Evolutionary conservation across 2,113 vertebrate genomes (phyloP).

Genomic region (Genyomyrus donnyi): DNA sequence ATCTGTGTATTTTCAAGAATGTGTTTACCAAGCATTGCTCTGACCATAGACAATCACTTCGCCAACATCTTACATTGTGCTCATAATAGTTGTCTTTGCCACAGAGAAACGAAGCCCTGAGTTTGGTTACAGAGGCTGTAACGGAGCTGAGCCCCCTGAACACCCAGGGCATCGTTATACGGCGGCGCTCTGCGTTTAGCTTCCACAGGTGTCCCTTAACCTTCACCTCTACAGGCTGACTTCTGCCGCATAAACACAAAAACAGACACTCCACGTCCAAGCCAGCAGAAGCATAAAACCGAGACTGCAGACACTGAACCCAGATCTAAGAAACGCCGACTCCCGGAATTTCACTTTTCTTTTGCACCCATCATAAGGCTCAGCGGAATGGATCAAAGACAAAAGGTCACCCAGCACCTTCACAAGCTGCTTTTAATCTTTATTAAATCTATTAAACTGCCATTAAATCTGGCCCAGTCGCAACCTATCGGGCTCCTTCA

Average conservation of each 20-base stretch:
- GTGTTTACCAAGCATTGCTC: neutral
- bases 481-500: neutral
- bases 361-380: neutral
- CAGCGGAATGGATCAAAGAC: neutral
- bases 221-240: neutral
- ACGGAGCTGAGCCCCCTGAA: neutral
- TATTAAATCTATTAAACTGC: conserved; percentile 1
- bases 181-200: neutral
- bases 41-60: neutral
- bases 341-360: neutral
- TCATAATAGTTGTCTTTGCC: neutral
- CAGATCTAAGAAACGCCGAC: neutral
- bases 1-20: neutral
- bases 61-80: neutral
- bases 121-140: neutral
- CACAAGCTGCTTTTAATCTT: neutral
- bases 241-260: neutral
- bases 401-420: neutral
- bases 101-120: neutral
- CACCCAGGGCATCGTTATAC: neutral
- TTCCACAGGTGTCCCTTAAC: neutral
- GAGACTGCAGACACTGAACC: neutral
- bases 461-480: neutral
- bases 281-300: neutral
- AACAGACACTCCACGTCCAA: neutral